Conservation (phyloP, 2,888 invertebrate genomes). For the Apantesis nais region DNA sequence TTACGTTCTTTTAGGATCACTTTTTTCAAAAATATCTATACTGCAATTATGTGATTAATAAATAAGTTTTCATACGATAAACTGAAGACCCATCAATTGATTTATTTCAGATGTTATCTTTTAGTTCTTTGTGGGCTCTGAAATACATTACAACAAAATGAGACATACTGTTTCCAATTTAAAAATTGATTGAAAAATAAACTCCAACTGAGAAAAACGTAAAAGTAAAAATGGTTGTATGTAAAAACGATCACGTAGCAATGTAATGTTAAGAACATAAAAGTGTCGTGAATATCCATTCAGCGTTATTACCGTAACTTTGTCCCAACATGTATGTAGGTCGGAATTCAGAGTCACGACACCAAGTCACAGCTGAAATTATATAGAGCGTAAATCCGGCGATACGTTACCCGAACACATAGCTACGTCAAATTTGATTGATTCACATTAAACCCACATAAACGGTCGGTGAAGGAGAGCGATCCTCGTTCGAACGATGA, state of each 20-base stretch:
- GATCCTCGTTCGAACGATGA: constrained; percentile 23
- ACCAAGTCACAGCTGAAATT: background rate
- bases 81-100: no score
- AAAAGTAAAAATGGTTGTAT: background rate
- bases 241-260: background rate
- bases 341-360: background rate
- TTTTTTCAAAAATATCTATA: no score
- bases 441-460: constrained; percentile 27
- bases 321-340: background rate
- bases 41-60: no score
- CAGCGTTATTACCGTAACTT: background rate
- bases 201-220: background rate
- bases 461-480: constrained; percentile 13
- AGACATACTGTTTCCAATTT: background rate
- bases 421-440: constrained; percentile 8
- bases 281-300: background rate
- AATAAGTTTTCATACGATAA: no score
- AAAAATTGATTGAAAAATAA: background rate
- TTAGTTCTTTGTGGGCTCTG: background rate
- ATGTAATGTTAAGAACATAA: background rate
- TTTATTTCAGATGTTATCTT: background rate
- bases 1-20: background rate
- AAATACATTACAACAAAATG: background rate
- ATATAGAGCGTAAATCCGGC: constrained; percentile 9
- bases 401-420: background rate